Evolutionary conservation across 2,113 vertebrate species (phyloP).

Genomic region (Herpetotheres cachinnans): DNA sequence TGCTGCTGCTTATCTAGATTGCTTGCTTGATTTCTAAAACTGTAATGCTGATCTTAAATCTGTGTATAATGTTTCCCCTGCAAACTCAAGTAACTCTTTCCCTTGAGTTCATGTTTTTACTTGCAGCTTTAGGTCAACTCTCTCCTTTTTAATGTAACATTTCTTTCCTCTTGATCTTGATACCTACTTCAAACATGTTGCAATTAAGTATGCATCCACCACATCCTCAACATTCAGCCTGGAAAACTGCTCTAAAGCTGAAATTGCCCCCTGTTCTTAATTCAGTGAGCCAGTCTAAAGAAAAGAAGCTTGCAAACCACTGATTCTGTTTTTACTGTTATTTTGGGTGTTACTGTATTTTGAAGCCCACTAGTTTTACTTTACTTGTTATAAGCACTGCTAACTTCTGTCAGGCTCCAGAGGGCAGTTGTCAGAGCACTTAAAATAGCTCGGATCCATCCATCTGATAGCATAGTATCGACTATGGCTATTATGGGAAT

Average conservation of each 20-base stretch:
- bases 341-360: background rate
- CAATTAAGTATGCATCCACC: background rate
- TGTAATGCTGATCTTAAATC: background rate
- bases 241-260: background rate
- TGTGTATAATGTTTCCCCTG: background rate
- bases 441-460: background rate
- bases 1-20: slow-evolving; percentile 13
- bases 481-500: background rate
- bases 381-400: background rate
- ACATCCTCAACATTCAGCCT: background rate
- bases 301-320: background rate
- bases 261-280: background rate
- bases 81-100: background rate
- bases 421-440: background rate
- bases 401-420: background rate
- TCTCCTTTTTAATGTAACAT: background rate
- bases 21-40: background rate
- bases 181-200: background rate
- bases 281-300: background rate
- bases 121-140: background rate
- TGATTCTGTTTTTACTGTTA: background rate
- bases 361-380: background rate
- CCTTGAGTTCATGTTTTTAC: slow-evolving; percentile 1
- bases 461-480: background rate
- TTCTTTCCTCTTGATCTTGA: background rate